Evolutionary conservation across 2,888 invertebrate species (phyloP).

Genomic region (Aleiodes alternator): DNA sequence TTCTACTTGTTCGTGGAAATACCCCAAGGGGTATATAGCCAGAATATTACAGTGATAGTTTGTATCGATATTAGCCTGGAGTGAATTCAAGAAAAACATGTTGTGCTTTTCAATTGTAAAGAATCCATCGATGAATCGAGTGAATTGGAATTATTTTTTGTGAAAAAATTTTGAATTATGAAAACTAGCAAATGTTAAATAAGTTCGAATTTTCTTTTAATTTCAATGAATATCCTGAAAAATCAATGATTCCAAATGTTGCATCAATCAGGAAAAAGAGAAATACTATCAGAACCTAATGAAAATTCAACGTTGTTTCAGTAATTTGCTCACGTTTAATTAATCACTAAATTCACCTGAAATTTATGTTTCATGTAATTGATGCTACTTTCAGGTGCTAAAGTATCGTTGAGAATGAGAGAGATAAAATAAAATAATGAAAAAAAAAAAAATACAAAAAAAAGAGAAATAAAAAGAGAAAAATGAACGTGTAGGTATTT

Average conservation of each 20-base stretch:
- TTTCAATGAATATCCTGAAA: background rate
- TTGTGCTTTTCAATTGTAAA: background rate
- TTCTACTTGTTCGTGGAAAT: constrained; percentile 7
- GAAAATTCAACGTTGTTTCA: background rate
- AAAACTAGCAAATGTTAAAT: too few relatives aligned
- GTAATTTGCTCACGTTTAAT: constrained; percentile 35
- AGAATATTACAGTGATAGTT: constrained; percentile 1
- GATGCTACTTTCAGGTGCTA: constrained; percentile 43
- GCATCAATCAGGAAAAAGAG: too few relatives aligned
- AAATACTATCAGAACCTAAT: constrained; percentile 4
- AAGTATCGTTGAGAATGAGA: constrained; percentile 35
- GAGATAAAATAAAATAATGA: constrained; percentile 25
- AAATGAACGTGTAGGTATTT: constrained; percentile 54
- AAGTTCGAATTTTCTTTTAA: constrained; percentile 12
- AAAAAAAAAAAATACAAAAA: constrained; percentile 31
- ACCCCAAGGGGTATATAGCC: background rate
- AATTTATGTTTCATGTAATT: constrained; percentile 47
- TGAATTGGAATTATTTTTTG: background rate
- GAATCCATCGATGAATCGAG: background rate
- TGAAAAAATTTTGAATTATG: background rate
- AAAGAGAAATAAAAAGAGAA: constrained; percentile 39
- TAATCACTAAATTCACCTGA: constrained; percentile 34
- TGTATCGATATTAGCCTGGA: constrained; percentile 2
- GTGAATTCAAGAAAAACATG: background rate
- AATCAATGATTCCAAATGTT: background rate